Evolutionary conservation across 2,113 vertebrate genomes (phyloP).

Genomic region (Bambusicola thoracicus): DNA sequence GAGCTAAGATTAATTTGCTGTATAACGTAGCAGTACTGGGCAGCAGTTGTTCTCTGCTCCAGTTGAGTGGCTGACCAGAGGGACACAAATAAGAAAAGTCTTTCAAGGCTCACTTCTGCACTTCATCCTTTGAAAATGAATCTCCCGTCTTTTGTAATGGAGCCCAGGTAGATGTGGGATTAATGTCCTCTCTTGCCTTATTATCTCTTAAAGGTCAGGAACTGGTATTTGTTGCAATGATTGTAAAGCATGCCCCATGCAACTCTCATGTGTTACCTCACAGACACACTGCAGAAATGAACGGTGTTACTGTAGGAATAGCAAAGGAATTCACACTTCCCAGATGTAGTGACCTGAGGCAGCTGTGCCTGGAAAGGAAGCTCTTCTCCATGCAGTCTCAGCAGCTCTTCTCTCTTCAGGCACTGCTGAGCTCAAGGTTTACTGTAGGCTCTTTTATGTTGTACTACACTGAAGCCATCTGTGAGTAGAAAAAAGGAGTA

Average conservation of each 20-base stretch:
- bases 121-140: neutral
- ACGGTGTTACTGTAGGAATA: neutral
- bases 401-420: accelerated
- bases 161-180: neutral
- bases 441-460: neutral
- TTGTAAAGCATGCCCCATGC: accelerated
- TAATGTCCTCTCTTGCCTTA: neutral
- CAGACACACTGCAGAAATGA: neutral
- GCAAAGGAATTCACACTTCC: neutral
- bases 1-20: neutral
- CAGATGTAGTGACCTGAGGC: accelerated
- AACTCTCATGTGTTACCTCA: neutral
- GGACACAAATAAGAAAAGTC: neutral
- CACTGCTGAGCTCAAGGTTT: neutral
- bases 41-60: neutral
- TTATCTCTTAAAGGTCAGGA: neutral
- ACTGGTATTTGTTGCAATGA: neutral
- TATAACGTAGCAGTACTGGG: neutral
- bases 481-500: neutral
- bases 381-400: neutral
- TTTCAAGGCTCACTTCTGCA: neutral
- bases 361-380: neutral
- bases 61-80: neutral
- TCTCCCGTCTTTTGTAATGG: neutral
- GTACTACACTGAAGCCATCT: neutral